phyloP scores from a whole-genome alignment of 2,113 vertebrate species.

The Mesitornis unicolor region DNA sequence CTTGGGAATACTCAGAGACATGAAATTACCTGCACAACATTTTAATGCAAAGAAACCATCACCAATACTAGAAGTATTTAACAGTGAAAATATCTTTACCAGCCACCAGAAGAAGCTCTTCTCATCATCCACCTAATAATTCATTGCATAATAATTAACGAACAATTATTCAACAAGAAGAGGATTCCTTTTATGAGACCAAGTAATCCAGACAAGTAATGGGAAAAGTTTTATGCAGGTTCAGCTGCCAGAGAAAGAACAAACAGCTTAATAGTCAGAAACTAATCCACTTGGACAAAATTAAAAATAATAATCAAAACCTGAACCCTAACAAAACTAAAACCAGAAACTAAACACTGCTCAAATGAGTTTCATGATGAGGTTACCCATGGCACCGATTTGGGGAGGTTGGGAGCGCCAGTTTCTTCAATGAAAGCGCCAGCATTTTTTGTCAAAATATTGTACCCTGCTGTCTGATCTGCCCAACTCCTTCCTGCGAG shows the following conservation, averaged over 20 bases:
- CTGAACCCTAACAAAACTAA: background rate
- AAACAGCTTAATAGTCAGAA: background rate
- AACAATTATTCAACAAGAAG: background rate
- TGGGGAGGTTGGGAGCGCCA: background rate
- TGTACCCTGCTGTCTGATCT: background rate
- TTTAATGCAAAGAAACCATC: background rate
- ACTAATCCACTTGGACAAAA: background rate
- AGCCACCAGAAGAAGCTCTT: background rate
- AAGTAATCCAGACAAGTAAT: background rate
- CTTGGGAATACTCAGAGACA: background rate
- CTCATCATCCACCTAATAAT: background rate
- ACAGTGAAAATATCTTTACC: background rate
- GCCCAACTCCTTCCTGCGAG: background rate
- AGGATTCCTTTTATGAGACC: background rate
- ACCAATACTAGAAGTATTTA: background rate
- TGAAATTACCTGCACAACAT: background rate
- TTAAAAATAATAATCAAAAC: no score
- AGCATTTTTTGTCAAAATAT: background rate
- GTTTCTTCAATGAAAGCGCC: background rate
- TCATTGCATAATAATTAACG: background rate
- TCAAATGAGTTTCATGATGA: background rate
- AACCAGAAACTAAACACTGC: background rate
- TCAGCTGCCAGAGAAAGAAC: background rate
- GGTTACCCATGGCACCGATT: background rate
- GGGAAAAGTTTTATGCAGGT: background rate